Percentiles rank a stretch among this genome's conserved stretches.
Conservation (phyloP, 2,797 vertebrate species). For the Gastrophryne carolinensis region DNA sequence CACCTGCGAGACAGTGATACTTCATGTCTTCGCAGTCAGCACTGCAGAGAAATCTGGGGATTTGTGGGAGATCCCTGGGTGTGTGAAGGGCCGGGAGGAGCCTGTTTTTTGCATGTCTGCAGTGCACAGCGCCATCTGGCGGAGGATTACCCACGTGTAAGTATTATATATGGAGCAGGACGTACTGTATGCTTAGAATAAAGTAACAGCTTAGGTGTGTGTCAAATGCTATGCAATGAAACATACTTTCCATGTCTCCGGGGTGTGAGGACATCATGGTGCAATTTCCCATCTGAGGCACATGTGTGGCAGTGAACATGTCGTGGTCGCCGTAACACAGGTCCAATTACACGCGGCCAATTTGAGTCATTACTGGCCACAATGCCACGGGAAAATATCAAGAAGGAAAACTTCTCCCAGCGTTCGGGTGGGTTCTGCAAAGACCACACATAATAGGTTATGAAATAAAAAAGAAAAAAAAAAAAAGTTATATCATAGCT, state of each 20-base stretch:
- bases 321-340: constrained; percentile 68
- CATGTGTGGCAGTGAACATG: constrained; percentile 82
- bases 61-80: too few species aligned
- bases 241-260: constrained; percentile 73
- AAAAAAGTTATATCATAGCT: not conserved
- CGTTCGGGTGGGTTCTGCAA: constrained; percentile 64
- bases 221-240: not conserved
- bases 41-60: too few species aligned
- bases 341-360: constrained; percentile 76
- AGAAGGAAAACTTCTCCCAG: constrained; percentile 79
- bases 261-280: constrained; percentile 75
- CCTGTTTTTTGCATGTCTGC: too few species aligned
- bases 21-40: too few species aligned
- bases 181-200: not conserved
- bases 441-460: not conserved
- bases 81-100: too few species aligned
- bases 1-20: too few species aligned
- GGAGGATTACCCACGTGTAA: too few species aligned
- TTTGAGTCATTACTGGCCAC: constrained; percentile 30
- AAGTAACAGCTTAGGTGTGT: not conserved
- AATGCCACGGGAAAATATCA: constrained; percentile 72
- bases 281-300: constrained; percentile 69
- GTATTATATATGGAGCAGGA: not conserved
- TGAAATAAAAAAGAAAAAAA: not conserved
- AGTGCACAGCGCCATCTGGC: too few species aligned